Evolutionary conservation across 1,140 invertebrate species (phyloP).

Genomic region (Drosophila arizonae): DNA sequence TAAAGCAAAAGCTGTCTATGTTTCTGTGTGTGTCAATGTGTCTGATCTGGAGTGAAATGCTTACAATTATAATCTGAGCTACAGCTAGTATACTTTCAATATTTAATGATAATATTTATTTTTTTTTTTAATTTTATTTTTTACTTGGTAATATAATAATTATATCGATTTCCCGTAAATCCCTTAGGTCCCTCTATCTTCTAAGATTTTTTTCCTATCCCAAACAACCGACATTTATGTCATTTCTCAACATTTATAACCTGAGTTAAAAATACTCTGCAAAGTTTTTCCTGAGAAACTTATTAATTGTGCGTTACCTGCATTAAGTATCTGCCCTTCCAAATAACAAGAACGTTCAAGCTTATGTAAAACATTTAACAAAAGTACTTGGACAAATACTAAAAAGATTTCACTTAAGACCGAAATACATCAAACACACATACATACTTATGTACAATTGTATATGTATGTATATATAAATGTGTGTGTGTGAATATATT

Average conservation of each 20-base stretch:
- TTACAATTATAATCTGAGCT: too few species aligned
- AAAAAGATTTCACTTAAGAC: conserved; percentile 25
- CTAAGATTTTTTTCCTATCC: background rate
- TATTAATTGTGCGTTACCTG: conserved; percentile 23
- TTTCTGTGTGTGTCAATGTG: too few species aligned
- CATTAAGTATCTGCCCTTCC: conserved; percentile 1
- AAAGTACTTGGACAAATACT: conserved; percentile 5
- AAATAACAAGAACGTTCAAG: background rate
- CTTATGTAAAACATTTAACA: conserved; percentile 29
- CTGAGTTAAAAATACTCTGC: conserved; percentile 4
- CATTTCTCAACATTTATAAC: conserved; percentile 4
- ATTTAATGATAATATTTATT: too few species aligned
- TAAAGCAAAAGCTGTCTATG: too few species aligned
- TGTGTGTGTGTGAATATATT: conserved; percentile 17
- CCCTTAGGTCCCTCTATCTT: background rate
- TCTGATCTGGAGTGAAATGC: too few species aligned
- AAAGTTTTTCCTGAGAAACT: conserved; percentile 12
- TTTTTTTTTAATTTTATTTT: too few species aligned
- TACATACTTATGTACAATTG: conserved; percentile 13
- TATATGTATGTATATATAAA: conserved; percentile 21
- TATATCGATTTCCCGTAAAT: too few species aligned
- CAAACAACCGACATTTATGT: background rate
- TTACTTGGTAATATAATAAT: too few species aligned
- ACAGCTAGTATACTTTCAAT: too few species aligned
- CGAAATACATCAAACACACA: conserved; percentile 20